Evolutionary conservation across 1,140 invertebrate genomes (phyloP), one percentile per base, ranked within the genome.

Genomic region (Ceratina japonica): DNA sequence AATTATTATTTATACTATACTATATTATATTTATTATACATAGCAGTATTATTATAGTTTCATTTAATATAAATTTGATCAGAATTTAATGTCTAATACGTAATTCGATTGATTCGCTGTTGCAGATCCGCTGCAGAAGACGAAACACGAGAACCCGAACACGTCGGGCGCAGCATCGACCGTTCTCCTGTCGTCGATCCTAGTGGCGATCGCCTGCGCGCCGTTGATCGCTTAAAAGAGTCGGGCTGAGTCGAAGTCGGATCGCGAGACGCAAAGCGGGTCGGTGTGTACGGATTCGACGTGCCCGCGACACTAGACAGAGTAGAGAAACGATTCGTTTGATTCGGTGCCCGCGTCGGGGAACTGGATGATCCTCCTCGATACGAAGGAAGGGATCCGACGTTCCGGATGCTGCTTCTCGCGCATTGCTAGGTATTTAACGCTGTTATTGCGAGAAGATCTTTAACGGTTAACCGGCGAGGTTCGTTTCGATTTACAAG

Each of bases 61-160:
- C n/a, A 31, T 31, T 31, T 4, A 31, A 31, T 4, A 31, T 31
- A 31, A 31, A 31, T 31, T 31, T 31, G 1, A 31, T 31, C 4
- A 31, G 27, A 31, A 31, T 31, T 31, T 31, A 31, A 31, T 3
- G 16, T 80, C 63, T 80, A 61, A 37, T 77, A 49, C 49, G 22
- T 37, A 15, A 76, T 27, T 3, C 3, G 51, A 54, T 58, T 2
- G 10, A 56, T 54, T 71, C 54, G 64, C 65, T 63, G 64, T 88
- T 85, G 56, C 82, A 90, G 89, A 90, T 74, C 76, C 87, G 10
- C 72, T 84, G 66, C 18, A 79, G 58, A 82, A 85, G 58, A 76
- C 75, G 69, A 79, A 84, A 27, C 69, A 27, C 27, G 86, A 84
- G n/a, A 70, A 75, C 16, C 20, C 54, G 51, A 12, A 37, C 8